Evolutionary conservation across 35 echinoderm and acorn worm genomes (phyloP), one percentile per base, ranked within the genome.

Genomic region (Ophiothrix spiculata): DNA sequence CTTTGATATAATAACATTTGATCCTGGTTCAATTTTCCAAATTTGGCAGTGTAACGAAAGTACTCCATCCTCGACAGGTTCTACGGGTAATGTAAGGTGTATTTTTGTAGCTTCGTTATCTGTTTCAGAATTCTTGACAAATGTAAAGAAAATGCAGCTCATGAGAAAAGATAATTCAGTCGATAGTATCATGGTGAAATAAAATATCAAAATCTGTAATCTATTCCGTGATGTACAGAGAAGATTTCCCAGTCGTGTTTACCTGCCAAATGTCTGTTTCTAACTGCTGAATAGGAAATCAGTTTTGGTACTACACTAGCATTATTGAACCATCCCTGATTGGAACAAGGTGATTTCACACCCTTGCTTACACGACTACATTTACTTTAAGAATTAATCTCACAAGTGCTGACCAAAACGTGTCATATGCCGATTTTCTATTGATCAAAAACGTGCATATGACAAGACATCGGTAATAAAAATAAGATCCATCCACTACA

Each of bases 381-480:
- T 69, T 69, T 69, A 69, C 60, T n/a, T 69, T 25, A 1, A 69
- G 60, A 69, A 69, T 69, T 69, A 69, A 25, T 69, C 60, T 69
- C 23, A 69, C 23, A 15, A 69, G 60, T 12, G 60, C 60, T 69
- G 60, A 69, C 60, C 60, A 69, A 28, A 69, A 69, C 60, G 60
- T 69, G 60, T 69, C 60, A 69, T 25, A 69, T 69, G 60, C 60
- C 25, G 3, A 69, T 69, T 69, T 69, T 69, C 60, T n/a, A 15
- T 69, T 69, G 60, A 69, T 69, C 60, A 69, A 69, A 69, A 15
- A 69, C 60, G 60, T 69, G 60, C 60, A 25, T 69, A 25, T 69
- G 60, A 69, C 60, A 28, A 69, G 60, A 69, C 60, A 69, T 69
- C 60, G 60, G 16, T 69, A 69, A 69, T 69, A 69, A 69, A 69